A percentile compares a stretch with the other conserved stretches of the same genome.
phyloP scores from a whole-genome alignment of 2,113 vertebrate genomes.

The Ictalurus punctatus region DNA sequence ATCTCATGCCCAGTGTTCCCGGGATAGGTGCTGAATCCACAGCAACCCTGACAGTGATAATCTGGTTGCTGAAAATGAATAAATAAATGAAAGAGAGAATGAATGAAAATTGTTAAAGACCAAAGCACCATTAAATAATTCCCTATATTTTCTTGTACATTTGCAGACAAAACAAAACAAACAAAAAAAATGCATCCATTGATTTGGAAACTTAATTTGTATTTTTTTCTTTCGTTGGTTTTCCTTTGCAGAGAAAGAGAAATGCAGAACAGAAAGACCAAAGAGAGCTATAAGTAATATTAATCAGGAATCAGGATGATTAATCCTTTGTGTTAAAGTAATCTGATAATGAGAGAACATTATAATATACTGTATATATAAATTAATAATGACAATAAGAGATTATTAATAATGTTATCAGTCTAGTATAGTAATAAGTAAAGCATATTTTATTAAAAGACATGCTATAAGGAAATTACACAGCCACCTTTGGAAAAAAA shows the following conservation, averaged over 20 bases:
- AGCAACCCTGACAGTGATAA: background rate
- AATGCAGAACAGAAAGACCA: background rate
- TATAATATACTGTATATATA: slow-evolving; percentile 6
- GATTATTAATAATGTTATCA: slow-evolving; percentile 40
- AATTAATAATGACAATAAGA: background rate
- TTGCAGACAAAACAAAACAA: background rate
- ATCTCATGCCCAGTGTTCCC: background rate
- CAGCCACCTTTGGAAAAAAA: slow-evolving; percentile 1
- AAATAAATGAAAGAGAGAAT: background rate
- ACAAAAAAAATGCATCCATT: too few relatives aligned
- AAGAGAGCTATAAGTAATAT: background rate
- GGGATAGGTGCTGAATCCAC: background rate
- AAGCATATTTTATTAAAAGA: slow-evolving; percentile 36
- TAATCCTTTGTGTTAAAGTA: background rate
- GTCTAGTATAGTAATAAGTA: background rate
- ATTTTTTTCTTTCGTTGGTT: background rate
- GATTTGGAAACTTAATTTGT: background rate
- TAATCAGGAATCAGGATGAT: background rate
- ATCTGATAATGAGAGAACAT: slow-evolving; percentile 15
- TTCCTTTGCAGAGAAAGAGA: background rate
- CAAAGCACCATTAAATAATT: background rate
- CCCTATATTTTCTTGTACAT: background rate
- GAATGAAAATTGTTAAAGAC: background rate
- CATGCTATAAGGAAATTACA: slow-evolving; percentile 39
- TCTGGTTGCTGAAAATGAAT: background rate